Conservation (phyloP, 2,888 invertebrate species). For the Caenorhabditis sp. region DNA sequence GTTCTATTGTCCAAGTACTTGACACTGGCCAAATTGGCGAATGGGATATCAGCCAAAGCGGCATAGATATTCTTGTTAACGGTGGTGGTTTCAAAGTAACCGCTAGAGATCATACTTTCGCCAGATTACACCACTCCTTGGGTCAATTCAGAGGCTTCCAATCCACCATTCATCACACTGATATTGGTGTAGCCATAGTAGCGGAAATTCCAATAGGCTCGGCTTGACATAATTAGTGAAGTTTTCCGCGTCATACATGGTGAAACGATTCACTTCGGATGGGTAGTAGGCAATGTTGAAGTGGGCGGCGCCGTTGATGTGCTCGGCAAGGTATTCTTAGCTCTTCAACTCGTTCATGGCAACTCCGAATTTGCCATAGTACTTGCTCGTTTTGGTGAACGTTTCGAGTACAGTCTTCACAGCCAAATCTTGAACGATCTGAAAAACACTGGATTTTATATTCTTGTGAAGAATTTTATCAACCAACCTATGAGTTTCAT, state of each 20-base stretch:
- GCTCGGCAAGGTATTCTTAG: constrained; percentile 43
- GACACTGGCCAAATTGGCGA: constrained; percentile 30
- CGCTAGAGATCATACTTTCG: constrained; percentile 31
- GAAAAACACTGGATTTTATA: background rate
- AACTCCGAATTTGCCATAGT: constrained; percentile 55
- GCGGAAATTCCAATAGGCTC: constrained; percentile 57
- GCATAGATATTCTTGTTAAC: constrained; percentile 22
- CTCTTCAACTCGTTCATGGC: constrained; percentile 45
- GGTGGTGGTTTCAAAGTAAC: constrained; percentile 31
- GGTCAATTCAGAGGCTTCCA: constrained; percentile 46
- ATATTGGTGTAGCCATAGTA: constrained; percentile 55
- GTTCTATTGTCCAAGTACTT: constrained; percentile 33
- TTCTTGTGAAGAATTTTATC: no score
- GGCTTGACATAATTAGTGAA: constrained; percentile 57
- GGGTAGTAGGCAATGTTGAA: constrained; percentile 63
- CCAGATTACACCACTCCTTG: constrained; percentile 37
- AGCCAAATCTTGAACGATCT: constrained; percentile 42
- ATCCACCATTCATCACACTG: constrained; percentile 53
- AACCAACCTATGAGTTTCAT: no score
- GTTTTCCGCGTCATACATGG: constrained; percentile 53
- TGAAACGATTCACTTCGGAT: constrained; percentile 49
- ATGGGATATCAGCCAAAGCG: constrained; percentile 31
- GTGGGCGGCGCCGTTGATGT: constrained; percentile 56
- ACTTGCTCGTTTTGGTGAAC: constrained; percentile 47
- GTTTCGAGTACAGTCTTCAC: no score